These are phyloP conservation scores for Apistogramma diplotaenia DNA, from an alignment of 2,113 vertebrate genomes.

Conservation along the genomic window DNA sequence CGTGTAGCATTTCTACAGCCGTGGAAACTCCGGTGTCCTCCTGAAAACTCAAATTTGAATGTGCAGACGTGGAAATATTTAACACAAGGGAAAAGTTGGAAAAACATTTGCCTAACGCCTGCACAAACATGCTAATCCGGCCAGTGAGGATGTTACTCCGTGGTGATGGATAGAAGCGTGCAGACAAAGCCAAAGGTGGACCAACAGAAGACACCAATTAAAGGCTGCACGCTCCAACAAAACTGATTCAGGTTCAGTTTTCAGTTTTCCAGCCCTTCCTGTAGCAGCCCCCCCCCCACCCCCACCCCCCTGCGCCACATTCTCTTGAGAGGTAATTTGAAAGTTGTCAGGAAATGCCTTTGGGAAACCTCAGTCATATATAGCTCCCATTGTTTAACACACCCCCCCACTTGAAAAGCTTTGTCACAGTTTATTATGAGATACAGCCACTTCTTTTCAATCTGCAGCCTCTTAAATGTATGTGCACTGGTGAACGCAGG, in stretches of 20 bases:
- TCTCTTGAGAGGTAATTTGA: conserved; percentile 29
- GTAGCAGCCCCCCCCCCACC: background rate
- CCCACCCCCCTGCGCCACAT: background rate
- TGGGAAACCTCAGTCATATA: conserved; percentile 55
- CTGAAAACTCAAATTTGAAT: background rate
- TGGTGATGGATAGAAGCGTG: background rate
- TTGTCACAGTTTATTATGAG: conserved; percentile 1
- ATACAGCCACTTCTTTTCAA: conserved; percentile 10
- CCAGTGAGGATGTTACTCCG: background rate
- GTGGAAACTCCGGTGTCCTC: conserved; percentile 5
- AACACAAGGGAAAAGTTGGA: background rate
- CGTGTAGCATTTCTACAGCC: background rate
- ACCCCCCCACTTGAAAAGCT: background rate
- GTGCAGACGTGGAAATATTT: background rate
- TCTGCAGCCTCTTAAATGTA: background rate
- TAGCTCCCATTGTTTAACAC: conserved; percentile 46
- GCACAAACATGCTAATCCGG: conserved; percentile 6
- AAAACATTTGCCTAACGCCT: conserved; percentile 8
- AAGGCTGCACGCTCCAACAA: background rate
- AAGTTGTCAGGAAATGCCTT: conserved; percentile 62
- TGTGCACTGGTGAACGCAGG: background rate
- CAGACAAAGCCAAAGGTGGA: background rate
- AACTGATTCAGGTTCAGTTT: background rate
- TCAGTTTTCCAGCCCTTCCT: conserved; percentile 12
- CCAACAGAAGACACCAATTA: background rate